Percentiles rank a stretch among this genome's conserved stretches.
Evolutionary conservation across 2,888 invertebrate species (phyloP).

Genomic region (Stegophylla sp.): DNA sequence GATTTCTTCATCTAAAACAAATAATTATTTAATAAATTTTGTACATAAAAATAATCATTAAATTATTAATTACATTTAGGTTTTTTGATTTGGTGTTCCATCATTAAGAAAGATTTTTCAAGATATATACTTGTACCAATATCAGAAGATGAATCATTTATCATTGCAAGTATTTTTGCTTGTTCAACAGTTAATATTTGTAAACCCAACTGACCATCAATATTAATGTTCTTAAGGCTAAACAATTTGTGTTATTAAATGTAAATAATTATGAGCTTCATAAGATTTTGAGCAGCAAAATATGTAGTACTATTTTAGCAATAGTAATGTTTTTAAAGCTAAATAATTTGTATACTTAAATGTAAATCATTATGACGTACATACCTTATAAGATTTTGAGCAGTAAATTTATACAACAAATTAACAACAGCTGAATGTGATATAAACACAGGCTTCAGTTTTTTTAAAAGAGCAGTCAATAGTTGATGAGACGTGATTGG

Average conservation of each 20-base stretch:
- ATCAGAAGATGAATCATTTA: slow-evolving; percentile 63
- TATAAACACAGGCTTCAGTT: slow-evolving; percentile 66
- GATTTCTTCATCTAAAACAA: slow-evolving; percentile 35
- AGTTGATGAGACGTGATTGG: slow-evolving; percentile 76
- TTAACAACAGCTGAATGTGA: slow-evolving; percentile 74
- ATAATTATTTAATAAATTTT: neutral
- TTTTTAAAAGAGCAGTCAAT: slow-evolving; percentile 68
- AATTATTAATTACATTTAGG: slow-evolving; percentile 63
- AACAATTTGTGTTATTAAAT: too few species aligned
- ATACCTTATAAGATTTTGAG: slow-evolving; percentile 75
- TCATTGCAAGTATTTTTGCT: slow-evolving; percentile 69
- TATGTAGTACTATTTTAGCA: too few species aligned
- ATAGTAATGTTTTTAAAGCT: slow-evolving; percentile 68
- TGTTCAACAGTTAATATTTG: slow-evolving; percentile 70
- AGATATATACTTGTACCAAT: neutral
- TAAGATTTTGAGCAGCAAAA: too few species aligned
- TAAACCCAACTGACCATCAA: slow-evolving; percentile 66
- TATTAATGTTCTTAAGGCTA: slow-evolving; percentile 62
- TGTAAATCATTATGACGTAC: neutral
- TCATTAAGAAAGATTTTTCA: slow-evolving; percentile 63
- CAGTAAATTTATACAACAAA: slow-evolving; percentile 78
- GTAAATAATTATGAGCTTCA: too few species aligned
- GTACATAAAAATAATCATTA: neutral
- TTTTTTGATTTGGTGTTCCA: slow-evolving; percentile 67
- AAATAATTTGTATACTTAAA: slow-evolving; percentile 38